Base-by-base conservation (phyloP, 2,888 invertebrate genomes). In the Drosophila lacicola region DNA sequence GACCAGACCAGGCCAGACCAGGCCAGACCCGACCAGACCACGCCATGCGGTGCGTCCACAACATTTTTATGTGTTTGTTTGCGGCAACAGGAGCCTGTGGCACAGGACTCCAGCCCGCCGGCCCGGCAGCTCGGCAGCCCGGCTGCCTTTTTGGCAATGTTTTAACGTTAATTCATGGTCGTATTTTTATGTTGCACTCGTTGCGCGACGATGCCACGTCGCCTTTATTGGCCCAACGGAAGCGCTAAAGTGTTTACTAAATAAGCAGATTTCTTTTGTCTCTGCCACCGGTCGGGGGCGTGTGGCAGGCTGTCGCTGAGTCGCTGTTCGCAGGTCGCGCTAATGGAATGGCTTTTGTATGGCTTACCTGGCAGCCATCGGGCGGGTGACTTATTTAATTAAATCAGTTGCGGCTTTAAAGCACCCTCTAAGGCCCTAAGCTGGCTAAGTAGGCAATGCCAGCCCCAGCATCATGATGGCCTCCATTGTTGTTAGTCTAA, bases 141-240 rank as follows among this genome's bases (percentile, higher is more conserved):
- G 61, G 41, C 74, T 76, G 73, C 76, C 75, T 72, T 80, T 83
- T 79, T 78, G 87, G 88, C 82, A 86, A 80, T 90, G 90, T 89
- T 90, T 87, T 81, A 84, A 89, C 85, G 85, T 85, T 90, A 90
- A 90, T 90, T 91, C 89, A 83, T 85, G 88, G 81, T 82, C 82
- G 81, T 82, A 81, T 87, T 90, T 90, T 89, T 90, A 81, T 85
- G 89, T 79, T 87, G 89, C 89, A 82, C 82, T 82, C 82, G 74
- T 70, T 73, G 83, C 53, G 72, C 74, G 67, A 64, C 70, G 71
- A 67, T 75, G 82, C 70, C 66, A 70, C 75, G 60, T 54, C 67
- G 87, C 58, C 72, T 76, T 72, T 72, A 77, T 77, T 79, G 75
- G 79, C 74, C 70, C 74, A 50, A 39, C 54, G 75, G 79, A 77